Percentiles rank a stretch among this genome's conserved stretches.
These are phyloP conservation scores for Hylaea fasciaria DNA, from an alignment of 2,888 invertebrate species.

Conservation along the genomic window DNA sequence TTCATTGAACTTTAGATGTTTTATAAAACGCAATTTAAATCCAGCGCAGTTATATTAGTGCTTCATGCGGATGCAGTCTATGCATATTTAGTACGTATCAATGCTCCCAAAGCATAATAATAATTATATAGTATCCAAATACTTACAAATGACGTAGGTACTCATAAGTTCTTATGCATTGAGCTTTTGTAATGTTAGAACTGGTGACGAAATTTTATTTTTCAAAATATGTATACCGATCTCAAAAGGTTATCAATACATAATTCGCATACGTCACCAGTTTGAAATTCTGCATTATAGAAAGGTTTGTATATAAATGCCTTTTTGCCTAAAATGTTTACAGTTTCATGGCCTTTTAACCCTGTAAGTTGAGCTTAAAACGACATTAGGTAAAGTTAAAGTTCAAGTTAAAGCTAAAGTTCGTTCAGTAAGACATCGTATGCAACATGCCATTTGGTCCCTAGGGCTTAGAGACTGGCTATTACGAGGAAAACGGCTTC, in stretches of 20 bases:
- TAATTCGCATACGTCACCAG: too few species aligned
- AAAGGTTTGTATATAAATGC: background rate
- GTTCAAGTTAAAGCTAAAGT: too few species aligned
- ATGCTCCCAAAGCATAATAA: conserved; percentile 18
- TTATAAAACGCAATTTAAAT: background rate
- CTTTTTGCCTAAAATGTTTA: background rate
- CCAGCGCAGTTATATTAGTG: conserved; percentile 7
- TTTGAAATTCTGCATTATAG: too few species aligned
- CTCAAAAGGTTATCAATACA: too few species aligned
- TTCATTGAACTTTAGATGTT: conserved; percentile 6
- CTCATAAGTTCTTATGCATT: background rate
- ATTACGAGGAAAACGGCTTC: conserved; percentile 85
- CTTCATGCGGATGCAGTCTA: conserved; percentile 11
- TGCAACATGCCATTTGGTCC: conserved; percentile 74
- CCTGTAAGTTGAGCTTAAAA: background rate
- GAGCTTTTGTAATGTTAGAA: background rate
- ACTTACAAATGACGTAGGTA: too few species aligned
- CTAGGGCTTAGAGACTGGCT: conserved; percentile 85
- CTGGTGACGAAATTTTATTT: background rate
- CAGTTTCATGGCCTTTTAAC: background rate
- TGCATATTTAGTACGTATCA: conserved; percentile 4
- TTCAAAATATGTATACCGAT: too few species aligned
- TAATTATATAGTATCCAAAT: conserved; percentile 7
- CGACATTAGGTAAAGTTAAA: too few species aligned
- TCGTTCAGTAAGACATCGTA: conserved; percentile 56